Conservation (phyloP, 1,140 invertebrate genomes). For the Panagrolaimus sp. region DNA sequence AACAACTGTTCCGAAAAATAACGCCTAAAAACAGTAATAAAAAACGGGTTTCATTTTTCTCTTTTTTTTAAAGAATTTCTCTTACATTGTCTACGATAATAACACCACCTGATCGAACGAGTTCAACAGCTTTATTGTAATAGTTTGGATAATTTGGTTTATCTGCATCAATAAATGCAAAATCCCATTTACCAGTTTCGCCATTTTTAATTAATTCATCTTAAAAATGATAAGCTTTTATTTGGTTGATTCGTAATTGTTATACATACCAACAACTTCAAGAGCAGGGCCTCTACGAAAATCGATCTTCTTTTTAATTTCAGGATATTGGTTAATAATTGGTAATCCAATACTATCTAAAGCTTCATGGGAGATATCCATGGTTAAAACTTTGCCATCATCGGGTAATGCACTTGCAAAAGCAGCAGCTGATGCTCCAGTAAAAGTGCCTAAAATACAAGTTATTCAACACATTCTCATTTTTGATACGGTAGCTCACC, state of each 20-base stretch:
- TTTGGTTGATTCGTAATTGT: no score
- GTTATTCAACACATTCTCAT: no score
- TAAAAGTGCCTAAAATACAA: conserved; percentile 54
- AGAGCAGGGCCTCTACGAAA: conserved; percentile 54
- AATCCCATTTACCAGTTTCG: conserved; percentile 60
- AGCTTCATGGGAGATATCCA: conserved; percentile 56
- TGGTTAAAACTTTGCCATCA: conserved; percentile 58
- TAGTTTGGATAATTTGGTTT: conserved; percentile 60
- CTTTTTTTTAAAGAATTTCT: not conserved
- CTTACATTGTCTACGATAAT: conserved; percentile 61
- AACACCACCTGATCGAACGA: conserved; percentile 59
- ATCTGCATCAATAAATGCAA: conserved; percentile 63
- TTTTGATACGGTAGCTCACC: conserved; percentile 23
- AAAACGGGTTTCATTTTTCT: no score
- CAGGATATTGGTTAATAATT: conserved; percentile 46
- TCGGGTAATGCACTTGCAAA: conserved; percentile 57
- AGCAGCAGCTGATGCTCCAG: conserved; percentile 57
- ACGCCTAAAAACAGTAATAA: no score
- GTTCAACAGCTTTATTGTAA: conserved; percentile 58
- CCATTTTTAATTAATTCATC: conserved; percentile 58
- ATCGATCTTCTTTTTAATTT: conserved; percentile 58
- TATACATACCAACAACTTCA: conserved; percentile 41
- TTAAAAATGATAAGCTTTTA: no score
- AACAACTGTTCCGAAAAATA: not conserved
- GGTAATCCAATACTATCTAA: conserved; percentile 35